These are phyloP conservation scores for Listrodromus nycthemerus DNA, from an alignment of 2,888 invertebrate genomes.

Conservation along the genomic window DNA sequence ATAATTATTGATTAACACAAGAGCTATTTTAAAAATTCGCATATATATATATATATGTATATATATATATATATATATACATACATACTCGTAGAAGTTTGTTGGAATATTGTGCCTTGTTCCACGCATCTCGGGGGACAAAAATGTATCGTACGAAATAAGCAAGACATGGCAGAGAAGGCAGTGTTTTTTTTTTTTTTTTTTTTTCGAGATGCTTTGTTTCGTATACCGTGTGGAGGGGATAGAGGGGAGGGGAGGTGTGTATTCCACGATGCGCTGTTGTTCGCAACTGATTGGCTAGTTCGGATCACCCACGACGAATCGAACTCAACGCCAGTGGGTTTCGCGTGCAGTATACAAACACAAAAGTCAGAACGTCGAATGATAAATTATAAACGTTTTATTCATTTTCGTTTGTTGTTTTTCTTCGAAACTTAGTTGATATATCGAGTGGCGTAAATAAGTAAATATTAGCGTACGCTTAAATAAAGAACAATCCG, in stretches of 20 bases:
- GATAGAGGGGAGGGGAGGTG: not conserved
- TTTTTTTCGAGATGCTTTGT: conserved; percentile 22
- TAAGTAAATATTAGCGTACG: conserved; percentile 37
- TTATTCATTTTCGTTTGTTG: conserved; percentile 9
- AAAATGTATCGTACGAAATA: conserved; percentile 39
- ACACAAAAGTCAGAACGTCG: conserved; percentile 28
- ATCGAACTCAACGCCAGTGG: conserved; percentile 13
- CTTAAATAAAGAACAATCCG: conserved; percentile 15
- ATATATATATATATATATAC: conserved; percentile 6
- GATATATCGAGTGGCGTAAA: conserved; percentile 54
- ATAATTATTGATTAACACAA: conserved; percentile 55
- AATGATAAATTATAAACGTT: conserved; percentile 51
- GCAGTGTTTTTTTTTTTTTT: too few relatives aligned
- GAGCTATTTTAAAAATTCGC: conserved; percentile 30
- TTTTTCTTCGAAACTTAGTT: conserved; percentile 39
- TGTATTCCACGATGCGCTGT: conserved; percentile 12
- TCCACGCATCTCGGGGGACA: conserved; percentile 27
- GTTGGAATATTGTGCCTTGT: conserved; percentile 38
- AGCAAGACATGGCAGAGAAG: conserved; percentile 45
- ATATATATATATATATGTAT: conserved; percentile 21
- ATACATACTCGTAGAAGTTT: conserved; percentile 45
- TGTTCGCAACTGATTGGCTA: conserved; percentile 36
- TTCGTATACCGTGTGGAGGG: conserved; percentile 25
- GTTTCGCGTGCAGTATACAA: conserved; percentile 22
- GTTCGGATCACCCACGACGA: conserved; percentile 37